Evolutionary conservation across 2,113 vertebrate species (phyloP).

Genomic region (Ceuthmochares aereus): DNA sequence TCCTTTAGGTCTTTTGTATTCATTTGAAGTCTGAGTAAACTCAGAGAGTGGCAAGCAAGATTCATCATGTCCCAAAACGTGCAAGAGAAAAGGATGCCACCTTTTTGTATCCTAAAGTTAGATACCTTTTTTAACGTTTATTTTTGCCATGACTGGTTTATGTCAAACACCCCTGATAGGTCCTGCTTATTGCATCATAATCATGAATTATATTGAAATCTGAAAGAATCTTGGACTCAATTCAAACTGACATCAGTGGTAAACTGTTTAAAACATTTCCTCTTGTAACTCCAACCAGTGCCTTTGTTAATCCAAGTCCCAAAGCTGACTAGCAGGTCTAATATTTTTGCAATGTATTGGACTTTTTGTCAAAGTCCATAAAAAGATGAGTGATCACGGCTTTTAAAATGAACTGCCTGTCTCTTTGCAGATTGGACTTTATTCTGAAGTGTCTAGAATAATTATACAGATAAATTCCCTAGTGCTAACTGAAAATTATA

Average conservation of each 20-base stretch:
- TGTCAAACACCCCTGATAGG: not conserved
- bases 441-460: not conserved
- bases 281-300: not conserved
- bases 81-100: not conserved
- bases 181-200: not conserved
- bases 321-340: not conserved
- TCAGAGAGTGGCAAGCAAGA: not conserved
- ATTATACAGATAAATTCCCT: not conserved
- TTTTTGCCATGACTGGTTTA: not conserved
- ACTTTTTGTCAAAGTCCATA: not conserved
- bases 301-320: not conserved
- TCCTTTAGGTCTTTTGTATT: not conserved
- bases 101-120: not conserved
- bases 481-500: not conserved
- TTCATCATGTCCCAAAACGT: not conserved
- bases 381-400: not conserved
- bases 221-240: not conserved
- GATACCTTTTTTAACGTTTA: fast-evolving
- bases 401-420: not conserved
- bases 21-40: not conserved
- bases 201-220: not conserved
- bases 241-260: not conserved
- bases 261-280: not conserved
- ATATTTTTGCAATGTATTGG: not conserved
- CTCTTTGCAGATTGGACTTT: not conserved